Conservation (phyloP, 2,888 invertebrate genomes). For the Ariolimax columbianus region DNA sequence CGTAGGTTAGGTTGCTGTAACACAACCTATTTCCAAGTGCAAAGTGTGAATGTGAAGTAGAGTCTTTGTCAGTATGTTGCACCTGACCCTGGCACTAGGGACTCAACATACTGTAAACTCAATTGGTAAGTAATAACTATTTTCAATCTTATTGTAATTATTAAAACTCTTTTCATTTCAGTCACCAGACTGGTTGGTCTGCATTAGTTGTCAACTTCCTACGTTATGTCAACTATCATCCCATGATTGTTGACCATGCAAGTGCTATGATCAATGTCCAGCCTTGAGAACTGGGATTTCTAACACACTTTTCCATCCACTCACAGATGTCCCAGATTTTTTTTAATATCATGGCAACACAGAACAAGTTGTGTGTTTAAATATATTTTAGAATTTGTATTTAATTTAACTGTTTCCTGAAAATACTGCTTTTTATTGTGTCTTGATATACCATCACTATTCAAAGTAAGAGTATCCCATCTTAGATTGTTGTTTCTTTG, state of each 20-base stretch:
- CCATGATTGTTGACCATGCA: conserved; percentile 49
- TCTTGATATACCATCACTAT: not conserved
- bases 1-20: no score
- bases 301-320: no score
- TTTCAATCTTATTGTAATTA: not conserved
- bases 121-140: no score
- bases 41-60: no score
- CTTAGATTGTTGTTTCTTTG: not conserved
- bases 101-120: no score
- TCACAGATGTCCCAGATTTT: no score
- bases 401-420: no score
- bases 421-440: not conserved
- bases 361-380: not conserved
- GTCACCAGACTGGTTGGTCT: conserved; percentile 79
- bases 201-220: conserved; percentile 70
- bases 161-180: conserved; percentile 58
- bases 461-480: not conserved
- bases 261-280: conserved; percentile 46
- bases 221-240: conserved; percentile 45
- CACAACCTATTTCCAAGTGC: no score
- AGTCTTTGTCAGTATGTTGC: no score
- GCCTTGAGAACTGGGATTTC: conserved; percentile 22
- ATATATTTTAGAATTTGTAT: not conserved
- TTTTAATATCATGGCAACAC: not conserved
- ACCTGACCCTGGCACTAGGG: no score